Conservation (phyloP, 2,797 vertebrate genomes). For the Amblyraja radiata region DNA sequence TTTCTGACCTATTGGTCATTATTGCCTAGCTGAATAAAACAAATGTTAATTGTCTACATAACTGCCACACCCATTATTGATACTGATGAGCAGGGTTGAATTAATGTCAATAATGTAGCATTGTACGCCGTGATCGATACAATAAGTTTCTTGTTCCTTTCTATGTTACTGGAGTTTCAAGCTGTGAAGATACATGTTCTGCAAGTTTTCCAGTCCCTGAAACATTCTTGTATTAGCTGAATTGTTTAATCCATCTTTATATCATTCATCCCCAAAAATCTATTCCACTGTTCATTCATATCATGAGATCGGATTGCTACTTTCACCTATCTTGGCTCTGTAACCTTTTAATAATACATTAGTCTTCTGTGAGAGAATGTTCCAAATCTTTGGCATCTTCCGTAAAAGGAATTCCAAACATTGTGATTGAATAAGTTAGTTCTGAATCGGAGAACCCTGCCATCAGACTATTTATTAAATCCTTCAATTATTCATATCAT, state of each 20-base stretch:
- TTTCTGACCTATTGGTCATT: neutral
- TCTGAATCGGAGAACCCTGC: too few species aligned
- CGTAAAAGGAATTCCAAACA: too few species aligned
- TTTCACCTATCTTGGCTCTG: neutral
- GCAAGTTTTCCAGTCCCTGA: neutral
- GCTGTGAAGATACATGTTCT: neutral
- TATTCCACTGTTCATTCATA: neutral
- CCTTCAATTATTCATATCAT: neutral
- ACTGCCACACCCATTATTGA: neutral
- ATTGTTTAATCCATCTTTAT: neutral
- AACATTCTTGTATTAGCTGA: neutral
- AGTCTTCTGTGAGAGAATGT: too few species aligned
- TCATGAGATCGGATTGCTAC: neutral
- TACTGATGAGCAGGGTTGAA: neutral
- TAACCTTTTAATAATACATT: neutral
- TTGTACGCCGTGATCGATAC: neutral
- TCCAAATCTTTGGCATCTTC: too few species aligned
- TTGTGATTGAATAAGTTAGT: too few species aligned
- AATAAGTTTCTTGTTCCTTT: neutral
- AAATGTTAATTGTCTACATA: neutral
- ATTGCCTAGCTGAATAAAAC: neutral
- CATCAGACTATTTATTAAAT: neutral
- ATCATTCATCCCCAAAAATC: neutral
- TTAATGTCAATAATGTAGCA: neutral
- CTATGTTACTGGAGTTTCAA: neutral